These are phyloP conservation scores for Bimastos eiseni DNA, from an alignment of 2,888 invertebrate species.

Conservation along the genomic window DNA sequence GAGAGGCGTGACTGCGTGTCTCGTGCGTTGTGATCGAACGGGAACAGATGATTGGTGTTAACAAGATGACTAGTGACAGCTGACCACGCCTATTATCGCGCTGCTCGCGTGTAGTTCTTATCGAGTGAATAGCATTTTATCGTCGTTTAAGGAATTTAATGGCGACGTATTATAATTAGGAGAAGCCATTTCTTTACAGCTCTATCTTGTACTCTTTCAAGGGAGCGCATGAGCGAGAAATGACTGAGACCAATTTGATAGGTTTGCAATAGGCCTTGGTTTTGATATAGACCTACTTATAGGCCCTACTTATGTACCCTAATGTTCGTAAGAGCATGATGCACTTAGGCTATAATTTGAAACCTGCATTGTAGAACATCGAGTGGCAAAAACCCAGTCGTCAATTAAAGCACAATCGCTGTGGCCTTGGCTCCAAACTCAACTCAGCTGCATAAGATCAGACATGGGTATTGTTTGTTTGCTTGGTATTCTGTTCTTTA, in stretches of 20 bases:
- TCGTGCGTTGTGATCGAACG: background rate
- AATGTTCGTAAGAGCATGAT: too few relatives aligned
- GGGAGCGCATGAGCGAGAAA: background rate
- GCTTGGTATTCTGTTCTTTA: too few relatives aligned
- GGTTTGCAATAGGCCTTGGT: too few relatives aligned
- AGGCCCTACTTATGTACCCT: too few relatives aligned
- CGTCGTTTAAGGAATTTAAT: constrained; percentile 13
- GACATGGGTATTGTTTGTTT: too few relatives aligned
- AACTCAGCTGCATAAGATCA: too few relatives aligned
- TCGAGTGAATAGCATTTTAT: background rate
- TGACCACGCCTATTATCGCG: background rate
- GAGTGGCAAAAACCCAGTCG: too few relatives aligned
- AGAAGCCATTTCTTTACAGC: background rate
- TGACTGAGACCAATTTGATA: background rate
- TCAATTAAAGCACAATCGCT: too few relatives aligned
- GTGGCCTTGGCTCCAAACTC: too few relatives aligned
- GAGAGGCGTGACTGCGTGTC: constrained; percentile 13
- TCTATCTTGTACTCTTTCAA: background rate
- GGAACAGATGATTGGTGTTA: background rate
- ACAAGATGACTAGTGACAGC: background rate
- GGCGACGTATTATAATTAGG: background rate
- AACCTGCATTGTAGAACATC: too few relatives aligned
- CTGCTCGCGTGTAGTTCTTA: background rate
- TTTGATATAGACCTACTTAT: too few relatives aligned
- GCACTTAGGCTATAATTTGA: too few relatives aligned